Evolutionary conservation across 92 coral and sea anemone species (phyloP).

Genomic region (Micromussa lordhowensis): DNA sequence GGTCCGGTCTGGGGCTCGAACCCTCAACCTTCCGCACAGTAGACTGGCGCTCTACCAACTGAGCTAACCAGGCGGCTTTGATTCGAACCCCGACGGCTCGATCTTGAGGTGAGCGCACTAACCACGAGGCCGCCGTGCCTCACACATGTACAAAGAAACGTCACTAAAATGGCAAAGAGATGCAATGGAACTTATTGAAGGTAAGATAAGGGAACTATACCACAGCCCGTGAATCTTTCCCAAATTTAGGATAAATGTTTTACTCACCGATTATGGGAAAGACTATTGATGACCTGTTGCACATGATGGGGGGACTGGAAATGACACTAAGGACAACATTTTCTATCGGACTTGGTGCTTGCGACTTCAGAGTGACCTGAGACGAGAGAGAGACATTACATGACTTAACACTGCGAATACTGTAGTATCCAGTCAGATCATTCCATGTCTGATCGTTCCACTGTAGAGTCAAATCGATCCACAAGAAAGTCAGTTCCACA

Average conservation of each 20-base stretch:
- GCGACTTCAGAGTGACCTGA: constrained; percentile 87
- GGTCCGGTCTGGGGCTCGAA: too few relatives aligned
- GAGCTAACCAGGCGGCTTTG: too few relatives aligned
- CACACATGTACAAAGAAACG: too few relatives aligned
- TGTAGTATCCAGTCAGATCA: too few relatives aligned
- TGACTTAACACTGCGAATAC: background rate
- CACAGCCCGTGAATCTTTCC: background rate
- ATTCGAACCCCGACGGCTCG: too few relatives aligned
- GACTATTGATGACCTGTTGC: constrained; percentile 92
- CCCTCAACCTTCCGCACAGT: too few relatives aligned
- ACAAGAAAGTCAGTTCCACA: too few relatives aligned
- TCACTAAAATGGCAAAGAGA: background rate
- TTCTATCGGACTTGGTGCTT: constrained; percentile 89
- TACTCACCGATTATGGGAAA: constrained; percentile 91
- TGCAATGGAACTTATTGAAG: background rate
- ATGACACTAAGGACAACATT: constrained; percentile 89
- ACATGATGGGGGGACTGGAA: constrained; percentile 83
- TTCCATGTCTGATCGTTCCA: too few relatives aligned
- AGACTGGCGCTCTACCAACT: too few relatives aligned
- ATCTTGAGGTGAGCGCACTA: too few relatives aligned
- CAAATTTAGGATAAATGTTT: background rate
- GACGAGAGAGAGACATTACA: background rate
- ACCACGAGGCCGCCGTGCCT: too few relatives aligned
- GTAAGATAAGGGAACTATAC: background rate
- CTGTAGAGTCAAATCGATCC: too few relatives aligned